Conservation (phyloP, 1,140 invertebrate species). For the Anthonomus grandis region DNA sequence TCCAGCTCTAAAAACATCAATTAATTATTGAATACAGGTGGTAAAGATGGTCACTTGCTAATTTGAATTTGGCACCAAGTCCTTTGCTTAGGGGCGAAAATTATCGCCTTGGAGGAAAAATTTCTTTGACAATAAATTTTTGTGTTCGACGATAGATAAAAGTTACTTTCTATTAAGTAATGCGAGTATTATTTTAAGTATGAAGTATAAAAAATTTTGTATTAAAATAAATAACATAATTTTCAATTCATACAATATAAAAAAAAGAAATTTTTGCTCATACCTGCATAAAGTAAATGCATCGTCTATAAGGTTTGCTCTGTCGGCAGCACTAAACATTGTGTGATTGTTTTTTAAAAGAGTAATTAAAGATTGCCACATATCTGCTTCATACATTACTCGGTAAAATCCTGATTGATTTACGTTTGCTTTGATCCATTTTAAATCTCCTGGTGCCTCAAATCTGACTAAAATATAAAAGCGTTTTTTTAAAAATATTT, state of each 20-base stretch:
- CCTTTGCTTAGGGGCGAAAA: no score
- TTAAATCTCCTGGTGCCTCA: conserved; percentile 58
- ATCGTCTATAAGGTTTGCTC: conserved; percentile 74
- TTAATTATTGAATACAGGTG: no score
- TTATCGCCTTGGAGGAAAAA: no score
- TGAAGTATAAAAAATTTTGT: no score
- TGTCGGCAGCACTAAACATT: conserved; percentile 66
- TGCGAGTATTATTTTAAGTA: no score
- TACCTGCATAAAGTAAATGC: conserved; percentile 72
- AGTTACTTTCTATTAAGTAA: no score
- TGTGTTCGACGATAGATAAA: no score
- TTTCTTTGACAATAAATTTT: no score
- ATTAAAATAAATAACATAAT: no score
- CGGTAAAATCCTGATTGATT: conserved; percentile 84
- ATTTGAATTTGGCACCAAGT: conserved; percentile 2
- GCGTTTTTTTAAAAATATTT: background rate
- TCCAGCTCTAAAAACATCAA: conserved; percentile 59
- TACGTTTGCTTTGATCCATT: conserved; percentile 85
- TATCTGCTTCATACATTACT: conserved; percentile 76
- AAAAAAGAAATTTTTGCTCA: no score
- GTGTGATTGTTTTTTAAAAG: conserved; percentile 66
- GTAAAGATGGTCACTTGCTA: conserved; percentile 1
- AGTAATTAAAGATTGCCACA: conserved; percentile 71
- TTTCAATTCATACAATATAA: no score
- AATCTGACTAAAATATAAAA: conserved; percentile 58